Evolutionary conservation across 2,797 vertebrate genomes (phyloP).

Genomic region (Parambassis ranga): DNA sequence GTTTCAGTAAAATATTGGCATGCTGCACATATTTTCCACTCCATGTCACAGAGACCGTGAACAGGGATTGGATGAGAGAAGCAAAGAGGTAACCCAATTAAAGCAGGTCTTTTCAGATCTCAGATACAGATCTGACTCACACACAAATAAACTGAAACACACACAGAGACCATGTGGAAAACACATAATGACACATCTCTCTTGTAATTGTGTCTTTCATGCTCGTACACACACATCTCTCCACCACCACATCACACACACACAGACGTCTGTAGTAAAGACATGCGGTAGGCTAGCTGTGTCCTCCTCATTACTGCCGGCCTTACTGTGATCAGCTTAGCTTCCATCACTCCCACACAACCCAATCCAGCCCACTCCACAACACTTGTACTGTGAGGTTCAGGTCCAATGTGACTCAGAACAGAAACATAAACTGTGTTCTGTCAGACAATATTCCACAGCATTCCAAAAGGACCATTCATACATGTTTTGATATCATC

Average conservation of each 20-base stretch:
- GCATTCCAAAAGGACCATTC: not conserved
- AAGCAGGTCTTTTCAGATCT: not conserved
- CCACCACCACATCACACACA: conserved; percentile 43
- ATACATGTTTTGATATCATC: not conserved
- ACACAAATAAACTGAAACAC: not conserved
- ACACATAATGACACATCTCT: conserved; percentile 1
- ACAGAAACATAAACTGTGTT: conserved; percentile 28
- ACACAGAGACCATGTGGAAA: not conserved
- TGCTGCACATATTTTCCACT: too few species aligned
- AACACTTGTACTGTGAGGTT: not conserved
- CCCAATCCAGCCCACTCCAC: conserved; percentile 27
- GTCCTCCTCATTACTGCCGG: conserved; percentile 30
- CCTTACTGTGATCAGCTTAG: conserved; percentile 28
- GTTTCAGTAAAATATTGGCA: too few species aligned
- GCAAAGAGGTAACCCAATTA: not conserved
- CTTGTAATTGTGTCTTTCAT: conserved; percentile 9
- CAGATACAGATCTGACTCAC: not conserved
- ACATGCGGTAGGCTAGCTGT: conserved; percentile 7
- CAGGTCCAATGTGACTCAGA: conserved; percentile 33
- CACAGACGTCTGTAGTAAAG: conserved; percentile 19
- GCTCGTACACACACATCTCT: conserved; percentile 5
- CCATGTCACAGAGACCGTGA: too few species aligned
- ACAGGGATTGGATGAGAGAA: not conserved
- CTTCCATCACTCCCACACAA: conserved; percentile 37
- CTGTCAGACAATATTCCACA: not conserved